Evolutionary conservation across 2,113 vertebrate genomes (phyloP).

Genomic region (Silurus glanis): DNA sequence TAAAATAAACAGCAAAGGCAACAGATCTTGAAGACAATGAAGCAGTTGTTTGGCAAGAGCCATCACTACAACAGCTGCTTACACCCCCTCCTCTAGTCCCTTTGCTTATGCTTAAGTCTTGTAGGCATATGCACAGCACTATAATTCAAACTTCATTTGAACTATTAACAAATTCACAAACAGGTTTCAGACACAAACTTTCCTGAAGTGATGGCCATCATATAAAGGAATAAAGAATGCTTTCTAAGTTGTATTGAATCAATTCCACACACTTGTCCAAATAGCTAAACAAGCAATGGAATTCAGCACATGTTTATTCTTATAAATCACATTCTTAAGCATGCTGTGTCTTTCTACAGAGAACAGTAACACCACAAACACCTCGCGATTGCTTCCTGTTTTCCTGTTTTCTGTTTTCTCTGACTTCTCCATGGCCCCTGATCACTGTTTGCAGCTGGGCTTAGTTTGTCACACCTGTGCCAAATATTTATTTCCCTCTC

Average conservation of each 20-base stretch:
- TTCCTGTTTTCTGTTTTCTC: neutral
- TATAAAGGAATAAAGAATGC: neutral
- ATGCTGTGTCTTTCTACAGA: neutral
- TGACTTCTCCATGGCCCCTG: neutral
- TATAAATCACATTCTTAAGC: conserved; percentile 1
- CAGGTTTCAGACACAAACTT: neutral
- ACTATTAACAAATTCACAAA: neutral
- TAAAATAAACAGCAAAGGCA: conserved; percentile 58
- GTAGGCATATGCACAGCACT: neutral
- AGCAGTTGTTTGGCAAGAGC: conserved; percentile 58
- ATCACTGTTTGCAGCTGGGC: neutral
- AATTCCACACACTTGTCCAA: neutral
- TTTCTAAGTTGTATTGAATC: conserved; percentile 4
- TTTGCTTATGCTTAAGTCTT: conserved; percentile 59
- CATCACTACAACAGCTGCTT: conserved; percentile 56
- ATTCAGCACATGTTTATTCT: neutral
- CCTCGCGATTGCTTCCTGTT: conserved; percentile 3
- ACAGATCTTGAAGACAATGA: conserved; percentile 57
- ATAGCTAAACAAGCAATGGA: neutral
- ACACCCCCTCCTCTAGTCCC: conserved; percentile 14
- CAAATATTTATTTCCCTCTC: neutral
- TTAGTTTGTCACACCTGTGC: conserved; percentile 12
- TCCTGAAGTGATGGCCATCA: neutral
- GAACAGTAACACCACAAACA: neutral
- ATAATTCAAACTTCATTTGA: conserved; percentile 3